A percentile compares a stretch with the other conserved stretches of the same genome.
phyloP scores from a whole-genome alignment of 1,140 invertebrate species.

The Drosophila pandora region DNA sequence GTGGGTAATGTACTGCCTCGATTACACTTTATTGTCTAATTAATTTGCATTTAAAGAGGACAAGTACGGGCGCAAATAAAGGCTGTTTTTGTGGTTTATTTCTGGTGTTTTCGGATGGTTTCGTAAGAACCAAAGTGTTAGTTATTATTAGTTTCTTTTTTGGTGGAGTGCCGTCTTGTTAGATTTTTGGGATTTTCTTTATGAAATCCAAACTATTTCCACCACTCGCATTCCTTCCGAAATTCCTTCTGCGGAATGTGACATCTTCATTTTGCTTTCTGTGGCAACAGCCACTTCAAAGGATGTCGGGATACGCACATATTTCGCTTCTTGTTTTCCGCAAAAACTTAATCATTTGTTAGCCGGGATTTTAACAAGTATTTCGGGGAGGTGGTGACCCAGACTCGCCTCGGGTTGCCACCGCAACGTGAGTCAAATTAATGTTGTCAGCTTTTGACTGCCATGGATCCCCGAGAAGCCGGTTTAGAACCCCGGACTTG shows the following conservation, averaged over 20 bases:
- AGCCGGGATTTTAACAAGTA: slow-evolving; percentile 29
- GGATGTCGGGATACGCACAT: slow-evolving; percentile 13
- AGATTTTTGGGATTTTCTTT: slow-evolving; percentile 5
- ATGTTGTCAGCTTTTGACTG: slow-evolving; percentile 52
- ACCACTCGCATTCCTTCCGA: slow-evolving; percentile 1
- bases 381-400: slow-evolving; percentile 16
- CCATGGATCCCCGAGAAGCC: slow-evolving; percentile 17
- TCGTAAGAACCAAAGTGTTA: too few species aligned
- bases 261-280: slow-evolving; percentile 27
- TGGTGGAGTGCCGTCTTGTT: too few species aligned
- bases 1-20: slow-evolving; percentile 54
- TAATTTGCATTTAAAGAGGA: slow-evolving; percentile 47
- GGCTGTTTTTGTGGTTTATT: slow-evolving; percentile 26
- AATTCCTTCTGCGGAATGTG: slow-evolving; percentile 14
- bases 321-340: slow-evolving; percentile 10
- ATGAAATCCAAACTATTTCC: slow-evolving; percentile 20
- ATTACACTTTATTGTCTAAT: slow-evolving; percentile 50
- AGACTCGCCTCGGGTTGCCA: slow-evolving; percentile 13
- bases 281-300: slow-evolving; percentile 23
- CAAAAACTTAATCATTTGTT: slow-evolving; percentile 47
- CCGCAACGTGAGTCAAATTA: slow-evolving; percentile 62
- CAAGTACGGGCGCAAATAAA: slow-evolving; percentile 10
- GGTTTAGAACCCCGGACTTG: slow-evolving; percentile 26
- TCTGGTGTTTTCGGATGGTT: neutral
- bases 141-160: too few species aligned